Conservation (phyloP, 2,888 invertebrate genomes). For the Drosophila acutilabella region DNA sequence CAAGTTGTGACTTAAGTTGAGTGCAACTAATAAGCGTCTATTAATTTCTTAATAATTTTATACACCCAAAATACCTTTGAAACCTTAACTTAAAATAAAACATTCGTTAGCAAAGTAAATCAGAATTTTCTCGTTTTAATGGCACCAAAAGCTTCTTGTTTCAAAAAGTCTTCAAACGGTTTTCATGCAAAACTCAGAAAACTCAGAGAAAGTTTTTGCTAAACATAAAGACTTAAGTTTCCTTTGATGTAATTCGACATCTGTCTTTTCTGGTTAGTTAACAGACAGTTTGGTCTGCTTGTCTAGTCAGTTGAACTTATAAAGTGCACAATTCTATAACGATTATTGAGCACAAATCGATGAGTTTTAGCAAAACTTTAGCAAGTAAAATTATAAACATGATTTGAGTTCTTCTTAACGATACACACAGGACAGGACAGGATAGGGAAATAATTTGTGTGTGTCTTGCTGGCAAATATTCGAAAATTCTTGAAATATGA, state of each 20-base stretch:
- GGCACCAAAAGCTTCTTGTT: neutral
- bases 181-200: neutral
- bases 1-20: neutral
- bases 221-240: slow-evolving; percentile 15
- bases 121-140: neutral
- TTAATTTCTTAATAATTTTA: too few relatives aligned
- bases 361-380: slow-evolving; percentile 8
- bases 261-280: neutral
- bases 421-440: slow-evolving; percentile 11
- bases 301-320: slow-evolving; percentile 18
- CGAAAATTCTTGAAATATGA: slow-evolving; percentile 34
- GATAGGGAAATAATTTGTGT: slow-evolving; percentile 38
- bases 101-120: too few relatives aligned
- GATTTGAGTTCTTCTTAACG: slow-evolving; percentile 1
- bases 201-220: neutral
- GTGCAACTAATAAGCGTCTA: too few relatives aligned
- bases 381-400: slow-evolving; percentile 10
- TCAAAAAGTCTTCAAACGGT: slow-evolving; percentile 2
- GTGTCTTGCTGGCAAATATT: slow-evolving; percentile 36
- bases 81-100: too few relatives aligned
- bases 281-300: neutral
- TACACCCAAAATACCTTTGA: too few relatives aligned
- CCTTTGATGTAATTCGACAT: slow-evolving; percentile 26
- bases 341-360: slow-evolving; percentile 10
- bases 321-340: slow-evolving; percentile 2